Percentiles rank a stretch among this genome's conserved stretches.
phyloP scores from a whole-genome alignment of 53 echinoderm and acorn worm genomes.

The Apostichopus leukothele region DNA sequence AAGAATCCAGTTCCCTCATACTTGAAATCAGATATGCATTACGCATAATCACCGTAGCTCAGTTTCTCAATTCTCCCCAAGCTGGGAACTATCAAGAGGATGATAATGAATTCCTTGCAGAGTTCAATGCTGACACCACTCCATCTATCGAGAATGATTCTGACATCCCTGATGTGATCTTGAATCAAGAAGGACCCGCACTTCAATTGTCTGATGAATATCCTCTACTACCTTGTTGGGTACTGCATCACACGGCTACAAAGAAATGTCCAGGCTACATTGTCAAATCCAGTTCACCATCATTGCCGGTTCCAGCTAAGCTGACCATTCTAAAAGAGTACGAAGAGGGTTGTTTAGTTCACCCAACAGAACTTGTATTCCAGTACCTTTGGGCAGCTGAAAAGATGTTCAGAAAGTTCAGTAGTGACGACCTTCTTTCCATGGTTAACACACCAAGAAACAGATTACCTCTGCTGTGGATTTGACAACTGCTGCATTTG shows the following conservation, averaged over 20 bases:
- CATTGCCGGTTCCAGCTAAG: neutral
- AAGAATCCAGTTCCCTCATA: constrained; percentile 73
- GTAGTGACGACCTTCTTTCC: neutral
- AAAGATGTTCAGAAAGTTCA: neutral
- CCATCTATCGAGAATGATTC: neutral
- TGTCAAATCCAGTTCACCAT: neutral
- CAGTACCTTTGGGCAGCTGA: neutral
- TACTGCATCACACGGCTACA: constrained; percentile 38
- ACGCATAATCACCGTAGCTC: constrained; percentile 59
- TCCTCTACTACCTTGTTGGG: constrained; percentile 21
- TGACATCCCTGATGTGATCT: neutral
- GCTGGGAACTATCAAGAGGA: constrained; percentile 39
- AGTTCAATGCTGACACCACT: neutral
- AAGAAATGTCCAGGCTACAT: constrained; percentile 10
- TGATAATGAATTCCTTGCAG: constrained; percentile 32
- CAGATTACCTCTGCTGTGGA: neutral
- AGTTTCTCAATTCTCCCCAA: constrained; percentile 52
- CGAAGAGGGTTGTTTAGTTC: neutral
- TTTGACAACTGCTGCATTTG: neutral
- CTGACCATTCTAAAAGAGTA: constrained; percentile 9
- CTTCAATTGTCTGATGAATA: constrained; percentile 7
- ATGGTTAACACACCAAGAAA: constrained; percentile 19
- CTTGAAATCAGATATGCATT: constrained; percentile 39
- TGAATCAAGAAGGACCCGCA: neutral
- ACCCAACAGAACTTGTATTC: neutral